Percentiles rank a stretch among this genome's conserved stretches.
phyloP scores from a whole-genome alignment of 2,888 invertebrate species.

The Eilema depressum region DNA sequence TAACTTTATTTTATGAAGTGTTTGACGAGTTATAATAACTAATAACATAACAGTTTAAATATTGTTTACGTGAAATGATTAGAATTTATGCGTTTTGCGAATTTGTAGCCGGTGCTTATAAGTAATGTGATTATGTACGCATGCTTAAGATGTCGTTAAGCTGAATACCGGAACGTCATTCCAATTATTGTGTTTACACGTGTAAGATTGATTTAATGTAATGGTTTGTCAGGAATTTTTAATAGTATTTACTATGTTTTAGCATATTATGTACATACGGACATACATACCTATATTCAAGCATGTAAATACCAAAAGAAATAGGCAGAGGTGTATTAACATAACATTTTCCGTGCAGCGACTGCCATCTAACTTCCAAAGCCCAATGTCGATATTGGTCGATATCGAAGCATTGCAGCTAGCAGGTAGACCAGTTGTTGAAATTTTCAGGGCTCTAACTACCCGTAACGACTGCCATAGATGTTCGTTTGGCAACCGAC shows the following conservation, averaged over 20 bases:
- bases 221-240: neutral
- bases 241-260: neutral
- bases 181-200: slow-evolving; percentile 1
- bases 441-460: no score
- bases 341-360: no score
- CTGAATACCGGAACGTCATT: slow-evolving; percentile 16
- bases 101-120: neutral
- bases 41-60: no score
- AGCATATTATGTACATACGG: neutral
- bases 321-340: no score
- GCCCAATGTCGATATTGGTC: no score
- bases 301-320: no score
- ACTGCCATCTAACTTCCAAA: no score
- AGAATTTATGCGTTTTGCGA: slow-evolving; percentile 14
- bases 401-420: no score
- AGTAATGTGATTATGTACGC: slow-evolving; percentile 13
- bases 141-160: slow-evolving; percentile 17
- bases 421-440: no score
- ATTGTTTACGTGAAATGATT: slow-evolving; percentile 20
- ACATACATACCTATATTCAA: no score
- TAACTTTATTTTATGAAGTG: slow-evolving; percentile 7
- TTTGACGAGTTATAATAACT: slow-evolving; percentile 8
- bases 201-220: neutral
- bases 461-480: no score
- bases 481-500: no score